These are phyloP conservation scores for Lordiphosa clarofinis DNA, from an alignment of 1,140 invertebrate genomes.

Conservation along the genomic window DNA sequence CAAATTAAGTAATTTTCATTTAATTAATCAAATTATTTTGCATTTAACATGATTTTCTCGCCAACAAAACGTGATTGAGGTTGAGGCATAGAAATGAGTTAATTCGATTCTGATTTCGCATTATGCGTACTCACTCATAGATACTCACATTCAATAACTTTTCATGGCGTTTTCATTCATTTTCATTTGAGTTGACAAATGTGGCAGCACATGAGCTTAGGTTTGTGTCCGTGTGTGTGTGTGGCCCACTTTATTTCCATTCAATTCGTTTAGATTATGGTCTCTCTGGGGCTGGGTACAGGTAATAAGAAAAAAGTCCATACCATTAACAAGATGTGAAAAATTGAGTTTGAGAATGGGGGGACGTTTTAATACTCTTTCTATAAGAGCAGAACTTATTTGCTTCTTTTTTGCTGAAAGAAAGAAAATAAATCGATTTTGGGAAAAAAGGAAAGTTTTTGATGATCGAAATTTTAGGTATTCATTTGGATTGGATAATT, in stretches of 20 bases:
- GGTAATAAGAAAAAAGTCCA: slow-evolving; percentile 29
- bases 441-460: too few species aligned
- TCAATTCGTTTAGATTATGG: slow-evolving; percentile 61
- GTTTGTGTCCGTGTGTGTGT: slow-evolving; percentile 22
- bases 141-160: slow-evolving; percentile 20
- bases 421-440: too few species aligned
- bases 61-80: slow-evolving; percentile 33
- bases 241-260: slow-evolving; percentile 68
- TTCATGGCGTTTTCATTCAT: slow-evolving; percentile 66
- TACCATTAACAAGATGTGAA: slow-evolving; percentile 34
- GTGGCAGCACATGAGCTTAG: slow-evolving; percentile 35
- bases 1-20: slow-evolving; percentile 64
- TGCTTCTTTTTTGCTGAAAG: too few species aligned
- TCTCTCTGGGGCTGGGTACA: slow-evolving; percentile 22
- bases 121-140: slow-evolving; percentile 22
- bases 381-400: background rate
- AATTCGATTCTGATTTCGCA: slow-evolving; percentile 20
- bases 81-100: slow-evolving; percentile 32
- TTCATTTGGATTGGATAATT: too few species aligned
- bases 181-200: slow-evolving; percentile 74
- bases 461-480: too few species aligned
- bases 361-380: slow-evolving; percentile 6
- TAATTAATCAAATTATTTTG: slow-evolving; percentile 59
- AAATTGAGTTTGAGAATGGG: slow-evolving; percentile 1
- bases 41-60: slow-evolving; percentile 45